Base-by-base conservation (phyloP, 2,888 invertebrate species). In the Pelosia muscerda region DNA sequence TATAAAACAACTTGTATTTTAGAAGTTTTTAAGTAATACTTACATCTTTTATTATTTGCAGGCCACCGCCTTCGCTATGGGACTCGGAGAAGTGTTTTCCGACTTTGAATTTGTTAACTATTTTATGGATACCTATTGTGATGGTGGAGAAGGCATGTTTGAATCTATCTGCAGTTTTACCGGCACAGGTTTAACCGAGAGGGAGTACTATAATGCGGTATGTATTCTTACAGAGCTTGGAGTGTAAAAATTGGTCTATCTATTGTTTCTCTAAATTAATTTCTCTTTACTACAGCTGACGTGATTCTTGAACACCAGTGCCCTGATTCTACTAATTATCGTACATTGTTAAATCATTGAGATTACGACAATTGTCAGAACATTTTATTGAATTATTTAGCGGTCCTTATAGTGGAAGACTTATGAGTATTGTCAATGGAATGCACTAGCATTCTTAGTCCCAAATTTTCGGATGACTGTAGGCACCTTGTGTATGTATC, bases 61-160 rank as follows among this genome's bases (percentile, higher is more conserved):
- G 89, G 57, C 65, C 0, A 55, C 80, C 9, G 86, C 86, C 0
- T 87, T 82, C 62, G 63, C 77, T 0, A 15, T 84, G 56, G 85
- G 88, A 0, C 26, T 69, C 0, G 86, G 75, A 4, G 89, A 89
- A 72, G 77, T 89, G 28, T 85, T 90, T 54, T 84, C 85, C 0
- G 70, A 68, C 66, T 63, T 66, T 0, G 78, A 82, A 2, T 83
- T 85, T 65, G 28, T 83, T 4, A 34, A 31, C 0, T 78, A 77
- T 78, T 77, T 85, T 49, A 31, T 9, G 55, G 28, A 22, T 0
- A 76, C 65, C 55, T 70, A 74, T 61, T 85, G 86, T 67, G 9
- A 11, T 2, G 49, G 19, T 1, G 42, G 9, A 4, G 75, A 55
- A 0, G 56, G 79, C 2, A 11, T 76, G 6, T 72, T 84, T 6